Percentiles rank a stretch among this genome's conserved stretches.
Evolutionary conservation across 2,113 vertebrate species (phyloP).

Genomic region (Rhinoptilus africanus): DNA sequence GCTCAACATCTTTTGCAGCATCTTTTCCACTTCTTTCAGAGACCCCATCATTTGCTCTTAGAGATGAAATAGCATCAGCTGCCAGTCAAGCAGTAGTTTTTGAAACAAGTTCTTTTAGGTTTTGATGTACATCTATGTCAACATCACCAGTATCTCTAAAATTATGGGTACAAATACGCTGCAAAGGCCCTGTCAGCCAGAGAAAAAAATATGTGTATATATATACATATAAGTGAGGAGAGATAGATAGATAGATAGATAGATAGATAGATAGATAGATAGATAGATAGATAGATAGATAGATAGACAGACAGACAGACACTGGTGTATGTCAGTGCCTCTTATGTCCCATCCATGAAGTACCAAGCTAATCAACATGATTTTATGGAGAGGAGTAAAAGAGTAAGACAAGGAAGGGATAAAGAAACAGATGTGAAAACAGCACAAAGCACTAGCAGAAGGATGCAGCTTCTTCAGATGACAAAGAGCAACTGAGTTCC

Average conservation of each 20-base stretch:
- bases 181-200: neutral
- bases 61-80: neutral
- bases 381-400: neutral
- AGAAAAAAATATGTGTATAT: neutral
- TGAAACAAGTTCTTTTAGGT: neutral
- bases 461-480: neutral
- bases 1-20: neutral
- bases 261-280: too few species aligned
- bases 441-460: neutral
- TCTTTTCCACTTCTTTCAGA: neutral
- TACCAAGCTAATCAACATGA: neutral
- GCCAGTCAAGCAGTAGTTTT: neutral
- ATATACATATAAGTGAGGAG: neutral
- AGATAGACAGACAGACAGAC: too few species aligned
- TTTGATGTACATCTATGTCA: neutral
- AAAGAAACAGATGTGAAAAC: neutral
- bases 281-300: too few species aligned
- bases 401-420: neutral
- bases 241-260: too few species aligned
- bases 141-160: neutral
- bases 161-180: neutral
- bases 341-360: neutral
- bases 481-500: neutral
- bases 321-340: neutral
- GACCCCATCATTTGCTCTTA: neutral